Evolutionary conservation across 2,888 invertebrate genomes (phyloP), one percentile per base, ranked within the genome.

Genomic region (Caenorhabditis sp.): DNA sequence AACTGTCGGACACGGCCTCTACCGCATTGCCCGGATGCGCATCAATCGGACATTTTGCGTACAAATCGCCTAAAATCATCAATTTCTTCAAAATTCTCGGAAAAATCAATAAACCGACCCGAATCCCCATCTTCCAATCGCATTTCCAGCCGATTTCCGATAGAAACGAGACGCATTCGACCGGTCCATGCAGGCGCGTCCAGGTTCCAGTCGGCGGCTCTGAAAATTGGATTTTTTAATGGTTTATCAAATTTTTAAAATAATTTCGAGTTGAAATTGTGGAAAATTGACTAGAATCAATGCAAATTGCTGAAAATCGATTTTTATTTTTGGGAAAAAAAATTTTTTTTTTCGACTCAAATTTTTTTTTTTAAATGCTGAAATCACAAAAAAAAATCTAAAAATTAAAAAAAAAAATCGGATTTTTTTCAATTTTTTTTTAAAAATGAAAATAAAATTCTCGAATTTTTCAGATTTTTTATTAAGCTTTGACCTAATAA

Each of bases 151-250:
- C 95, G 95, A 88, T 95, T 95, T 64, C 96, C 96, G 93, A 96
- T 96, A 1, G 96, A 94, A 51, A 98, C 96, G 67, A 99, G 93
- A 85, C 97, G 94, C 95, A 99, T 95, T 84, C 99, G 94, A 22
- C 99, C 98, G 26, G 96, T 96, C 98, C 98, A 99, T 91, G 97
- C 96, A n/a, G 99, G 99, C 89, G 95, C 95, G 91, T 96, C 96
- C 74, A 99, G 94, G 93, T 97, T 98, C 99, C 99, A 99, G 93
- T 99, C 99, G 61, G 97, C 97, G 88, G 99, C 99, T 93, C 99
- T 98, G 92, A 68, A 91, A 82, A 18, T n/a, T 47, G 28, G 5
- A 18, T 65, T 40, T 40, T 35, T 32, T 32, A 9, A 9, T 32
- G 32, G 32, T 32, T 32, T 32, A 32, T 9, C 9, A 4, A 32